Evolutionary conservation across 2,113 vertebrate genomes (phyloP).

Genomic region (Arizona elegans): DNA sequence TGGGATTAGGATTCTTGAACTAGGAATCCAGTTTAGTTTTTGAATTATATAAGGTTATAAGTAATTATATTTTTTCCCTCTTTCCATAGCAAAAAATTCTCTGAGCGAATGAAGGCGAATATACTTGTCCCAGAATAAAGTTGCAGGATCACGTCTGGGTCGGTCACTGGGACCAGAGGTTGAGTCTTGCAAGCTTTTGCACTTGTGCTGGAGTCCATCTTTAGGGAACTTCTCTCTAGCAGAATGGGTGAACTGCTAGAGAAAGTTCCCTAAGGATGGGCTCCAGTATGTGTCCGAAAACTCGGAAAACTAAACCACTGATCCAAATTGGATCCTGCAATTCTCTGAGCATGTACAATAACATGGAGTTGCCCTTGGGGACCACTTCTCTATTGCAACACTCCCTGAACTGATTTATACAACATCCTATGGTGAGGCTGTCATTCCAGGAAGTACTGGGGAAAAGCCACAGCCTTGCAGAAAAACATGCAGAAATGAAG

Average conservation of each 20-base stretch:
- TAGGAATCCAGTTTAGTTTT: background rate
- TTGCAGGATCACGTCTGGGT: too few relatives aligned
- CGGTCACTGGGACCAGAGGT: too few relatives aligned
- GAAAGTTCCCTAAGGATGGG: too few relatives aligned
- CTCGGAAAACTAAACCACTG: too few relatives aligned
- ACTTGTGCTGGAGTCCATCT: too few relatives aligned
- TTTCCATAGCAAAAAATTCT: background rate
- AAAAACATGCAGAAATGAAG: background rate
- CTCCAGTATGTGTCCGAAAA: too few relatives aligned
- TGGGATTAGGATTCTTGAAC: background rate
- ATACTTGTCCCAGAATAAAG: too few relatives aligned
- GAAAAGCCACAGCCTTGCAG: background rate
- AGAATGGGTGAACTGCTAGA: too few relatives aligned
- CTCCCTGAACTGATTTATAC: background rate
- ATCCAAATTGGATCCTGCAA: background rate
- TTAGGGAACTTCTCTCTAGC: too few relatives aligned
- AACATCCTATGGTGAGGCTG: background rate
- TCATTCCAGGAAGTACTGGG: background rate
- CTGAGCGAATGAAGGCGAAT: too few relatives aligned
- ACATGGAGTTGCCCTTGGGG: background rate
- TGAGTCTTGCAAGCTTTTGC: too few relatives aligned
- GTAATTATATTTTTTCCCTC: background rate
- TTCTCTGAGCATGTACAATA: background rate
- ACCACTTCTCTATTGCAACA: background rate
- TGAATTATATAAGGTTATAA: background rate